phyloP scores from a whole-genome alignment of 2,888 invertebrate species.

The Plemyria rubiginata region DNA sequence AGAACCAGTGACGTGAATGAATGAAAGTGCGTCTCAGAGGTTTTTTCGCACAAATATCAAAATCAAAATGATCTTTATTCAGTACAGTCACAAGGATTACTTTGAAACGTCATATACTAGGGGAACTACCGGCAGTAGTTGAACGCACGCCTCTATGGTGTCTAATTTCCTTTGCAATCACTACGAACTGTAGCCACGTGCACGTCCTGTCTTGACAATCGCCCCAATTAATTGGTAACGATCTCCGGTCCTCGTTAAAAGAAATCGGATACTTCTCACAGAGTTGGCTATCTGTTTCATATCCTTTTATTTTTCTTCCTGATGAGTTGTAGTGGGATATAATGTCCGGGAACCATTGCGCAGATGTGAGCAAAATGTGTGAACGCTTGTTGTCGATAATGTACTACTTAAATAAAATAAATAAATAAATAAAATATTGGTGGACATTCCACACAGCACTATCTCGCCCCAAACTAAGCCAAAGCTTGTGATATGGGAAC shows the following conservation, averaged over 20 bases:
- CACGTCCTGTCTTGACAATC: conserved; percentile 44
- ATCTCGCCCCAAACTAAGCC: too few species aligned
- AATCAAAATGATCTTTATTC: too few species aligned
- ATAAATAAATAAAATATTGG: too few species aligned
- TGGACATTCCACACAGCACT: too few species aligned
- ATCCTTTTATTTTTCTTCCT: conserved; percentile 31
- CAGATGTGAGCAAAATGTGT: background rate
- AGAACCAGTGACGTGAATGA: too few species aligned
- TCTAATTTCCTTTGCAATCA: background rate
- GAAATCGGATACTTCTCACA: conserved; percentile 45
- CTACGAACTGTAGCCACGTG: conserved; percentile 29
- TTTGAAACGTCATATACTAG: too few species aligned
- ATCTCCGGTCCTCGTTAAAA: conserved; percentile 48
- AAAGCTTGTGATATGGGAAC: too few species aligned
- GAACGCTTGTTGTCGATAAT: background rate
- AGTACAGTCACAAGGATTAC: too few species aligned
- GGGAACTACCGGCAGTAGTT: too few species aligned
- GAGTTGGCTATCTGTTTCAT: conserved; percentile 30
- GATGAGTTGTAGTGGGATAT: conserved; percentile 17
- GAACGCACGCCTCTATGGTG: background rate
- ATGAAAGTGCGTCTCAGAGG: too few species aligned
- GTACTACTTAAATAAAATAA: too few species aligned
- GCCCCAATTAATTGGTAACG: conserved; percentile 57
- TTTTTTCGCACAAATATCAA: too few species aligned
- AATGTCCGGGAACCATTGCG: background rate